A percentile compares a stretch with the other conserved stretches of the same genome.
Evolutionary conservation across 2,888 invertebrate species (phyloP).

Genomic region (Yponomeuta cagnagella): DNA sequence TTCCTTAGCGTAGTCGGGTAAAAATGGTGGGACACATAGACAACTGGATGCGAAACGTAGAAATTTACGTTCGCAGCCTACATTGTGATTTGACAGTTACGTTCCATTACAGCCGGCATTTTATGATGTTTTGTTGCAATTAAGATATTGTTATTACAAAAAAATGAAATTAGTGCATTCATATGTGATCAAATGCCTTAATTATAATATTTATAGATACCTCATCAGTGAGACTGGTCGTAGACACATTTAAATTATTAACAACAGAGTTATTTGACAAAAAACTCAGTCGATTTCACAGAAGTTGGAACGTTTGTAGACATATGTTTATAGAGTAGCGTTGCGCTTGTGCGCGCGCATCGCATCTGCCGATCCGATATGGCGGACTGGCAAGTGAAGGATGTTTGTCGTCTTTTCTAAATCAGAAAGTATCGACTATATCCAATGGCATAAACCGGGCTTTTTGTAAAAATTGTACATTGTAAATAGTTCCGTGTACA

Average conservation of each 20-base stretch:
- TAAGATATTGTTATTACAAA: neutral
- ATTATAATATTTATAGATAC: neutral
- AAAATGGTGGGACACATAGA: neutral
- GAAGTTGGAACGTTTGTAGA: neutral
- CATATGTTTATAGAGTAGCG: slow-evolving; percentile 12
- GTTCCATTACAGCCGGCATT: slow-evolving; percentile 9
- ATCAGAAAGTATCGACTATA: slow-evolving; percentile 78
- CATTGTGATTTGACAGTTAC: slow-evolving; percentile 3
- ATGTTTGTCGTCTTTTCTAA: slow-evolving; percentile 72
- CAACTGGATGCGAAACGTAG: neutral
- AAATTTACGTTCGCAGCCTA: slow-evolving; percentile 10
- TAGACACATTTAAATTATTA: neutral
- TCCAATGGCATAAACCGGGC: slow-evolving; percentile 80
- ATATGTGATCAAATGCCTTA: neutral
- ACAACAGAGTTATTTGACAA: neutral
- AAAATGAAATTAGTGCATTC: neutral
- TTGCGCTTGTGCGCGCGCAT: slow-evolving; percentile 75
- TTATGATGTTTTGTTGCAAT: neutral
- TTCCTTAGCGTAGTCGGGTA: neutral
- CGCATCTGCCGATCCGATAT: slow-evolving; percentile 72
- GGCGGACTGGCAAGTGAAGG: slow-evolving; percentile 71
- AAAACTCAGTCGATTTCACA: neutral
- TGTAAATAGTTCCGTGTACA: slow-evolving; percentile 84
- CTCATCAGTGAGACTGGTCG: neutral
- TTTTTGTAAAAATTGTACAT: slow-evolving; percentile 80